A percentile compares a stretch with the other conserved stretches of the same genome.
Conservation (phyloP, 2,888 invertebrate species). For the Dynastes tityus region DNA sequence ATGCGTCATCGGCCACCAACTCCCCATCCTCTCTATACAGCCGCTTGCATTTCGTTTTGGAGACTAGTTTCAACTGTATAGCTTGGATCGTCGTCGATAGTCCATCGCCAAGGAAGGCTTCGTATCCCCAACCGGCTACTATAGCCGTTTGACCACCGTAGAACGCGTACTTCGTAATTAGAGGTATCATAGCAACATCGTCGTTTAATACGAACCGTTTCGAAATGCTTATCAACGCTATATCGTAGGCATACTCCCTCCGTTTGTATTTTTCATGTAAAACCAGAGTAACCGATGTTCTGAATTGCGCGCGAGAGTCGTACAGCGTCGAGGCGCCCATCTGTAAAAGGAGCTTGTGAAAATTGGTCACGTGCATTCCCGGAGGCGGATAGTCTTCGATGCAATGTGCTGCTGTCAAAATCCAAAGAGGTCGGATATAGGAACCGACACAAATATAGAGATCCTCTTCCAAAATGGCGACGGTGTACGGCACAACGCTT, state of each 20-base stretch:
- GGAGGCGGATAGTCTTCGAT: background rate
- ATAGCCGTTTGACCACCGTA: background rate
- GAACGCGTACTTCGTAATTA: background rate
- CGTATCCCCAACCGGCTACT: slow-evolving; percentile 25
- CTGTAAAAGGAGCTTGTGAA: background rate
- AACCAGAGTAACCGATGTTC: background rate
- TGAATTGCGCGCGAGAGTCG: background rate
- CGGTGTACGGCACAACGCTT: background rate
- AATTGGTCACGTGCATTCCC: background rate
- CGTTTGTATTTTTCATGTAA: background rate
- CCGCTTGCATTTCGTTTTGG: background rate
- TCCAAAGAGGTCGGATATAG: slow-evolving; percentile 18
- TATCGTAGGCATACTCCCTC: background rate
- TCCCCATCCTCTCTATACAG: background rate
- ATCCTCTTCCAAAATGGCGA: background rate
- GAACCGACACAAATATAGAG: slow-evolving; percentile 7
- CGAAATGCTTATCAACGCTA: slow-evolving; percentile 17
- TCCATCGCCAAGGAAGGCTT: background rate
- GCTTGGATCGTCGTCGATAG: background rate
- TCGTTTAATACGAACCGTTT: background rate
- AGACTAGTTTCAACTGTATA: background rate
- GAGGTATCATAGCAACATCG: slow-evolving; percentile 3
- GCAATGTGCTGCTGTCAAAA: slow-evolving; percentile 33
- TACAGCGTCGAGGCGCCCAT: slow-evolving; percentile 3
- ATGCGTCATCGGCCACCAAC: background rate